Conservation (phyloP, 2,888 invertebrate genomes). For the Drosophila picticornis region DNA sequence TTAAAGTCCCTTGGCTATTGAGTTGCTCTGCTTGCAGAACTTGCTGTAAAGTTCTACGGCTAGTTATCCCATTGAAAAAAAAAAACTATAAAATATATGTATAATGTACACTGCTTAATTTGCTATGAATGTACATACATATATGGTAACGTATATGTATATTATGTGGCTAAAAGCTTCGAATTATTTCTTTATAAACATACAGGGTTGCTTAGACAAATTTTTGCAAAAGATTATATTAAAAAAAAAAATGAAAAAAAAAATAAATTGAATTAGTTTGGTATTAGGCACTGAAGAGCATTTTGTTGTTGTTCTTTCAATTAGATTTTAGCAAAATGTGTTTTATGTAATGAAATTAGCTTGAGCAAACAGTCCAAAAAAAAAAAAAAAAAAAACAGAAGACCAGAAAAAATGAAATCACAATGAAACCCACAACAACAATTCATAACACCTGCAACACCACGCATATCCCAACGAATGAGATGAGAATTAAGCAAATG, state of each 20-base stretch:
- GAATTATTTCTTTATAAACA: constrained; percentile 9
- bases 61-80: neutral
- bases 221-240: constrained; percentile 71
- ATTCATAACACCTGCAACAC: constrained; percentile 67
- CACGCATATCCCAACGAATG: constrained; percentile 82
- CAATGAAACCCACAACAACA: constrained; percentile 49
- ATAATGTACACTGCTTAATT: constrained; percentile 21
- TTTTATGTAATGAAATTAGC: constrained; percentile 27
- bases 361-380: constrained; percentile 17
- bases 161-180: constrained; percentile 60
- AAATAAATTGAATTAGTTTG: constrained; percentile 19
- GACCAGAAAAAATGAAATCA: constrained; percentile 30
- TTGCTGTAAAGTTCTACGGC: constrained; percentile 3
- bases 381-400: constrained; percentile 11
- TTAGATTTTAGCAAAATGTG: constrained; percentile 29
- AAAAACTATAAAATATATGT: neutral
- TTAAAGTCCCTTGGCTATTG: constrained; percentile 10
- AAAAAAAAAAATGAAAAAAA: neutral
- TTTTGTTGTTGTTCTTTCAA: constrained; percentile 62
- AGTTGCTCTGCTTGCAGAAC: constrained; percentile 32
- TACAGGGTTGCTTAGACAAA: constrained; percentile 81
- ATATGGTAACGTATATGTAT: constrained; percentile 20
- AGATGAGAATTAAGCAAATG: constrained; percentile 27
- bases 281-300: constrained; percentile 43
- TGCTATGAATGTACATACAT: constrained; percentile 28